These are phyloP conservation scores for Peromyscus nudipes DNA, from an alignment of 2,797 vertebrate species.

Conservation along the genomic window DNA sequence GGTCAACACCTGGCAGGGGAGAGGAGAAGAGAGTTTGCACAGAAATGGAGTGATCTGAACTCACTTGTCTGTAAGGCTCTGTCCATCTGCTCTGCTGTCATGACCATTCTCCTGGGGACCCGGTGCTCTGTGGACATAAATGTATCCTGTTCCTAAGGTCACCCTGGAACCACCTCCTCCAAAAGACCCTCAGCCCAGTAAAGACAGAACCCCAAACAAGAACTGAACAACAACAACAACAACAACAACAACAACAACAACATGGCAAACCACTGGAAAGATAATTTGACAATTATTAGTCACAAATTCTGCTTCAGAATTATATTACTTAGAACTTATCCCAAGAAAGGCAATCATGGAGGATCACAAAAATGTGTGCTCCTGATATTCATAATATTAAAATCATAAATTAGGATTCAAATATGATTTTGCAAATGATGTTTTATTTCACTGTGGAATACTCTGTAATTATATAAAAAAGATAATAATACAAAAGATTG, in stretches of 20 bases:
- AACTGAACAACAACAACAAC: neutral
- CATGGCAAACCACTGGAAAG: neutral
- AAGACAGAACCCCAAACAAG: neutral
- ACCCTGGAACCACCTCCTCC: neutral
- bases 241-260: too few species aligned
- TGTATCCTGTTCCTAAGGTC: neutral
- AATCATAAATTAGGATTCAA: neutral
- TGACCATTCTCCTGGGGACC: neutral
- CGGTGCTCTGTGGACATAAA: neutral
- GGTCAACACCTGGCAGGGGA: constrained; percentile 89
- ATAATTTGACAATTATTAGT: neutral
- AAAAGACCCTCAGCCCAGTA: neutral
- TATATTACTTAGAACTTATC: neutral
- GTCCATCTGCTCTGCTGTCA: too few species aligned
- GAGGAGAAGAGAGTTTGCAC: neutral
- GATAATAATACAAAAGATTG: neutral
- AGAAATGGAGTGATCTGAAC: neutral
- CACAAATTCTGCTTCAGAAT: neutral
- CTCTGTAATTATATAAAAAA: neutral
- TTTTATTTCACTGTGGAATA: neutral
- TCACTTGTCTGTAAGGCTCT: neutral
- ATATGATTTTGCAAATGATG: neutral
- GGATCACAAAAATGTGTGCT: fast-evolving
- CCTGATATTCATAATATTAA: neutral
- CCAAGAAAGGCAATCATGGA: neutral